A percentile compares a stretch with the other conserved stretches of the same genome.
These are phyloP conservation scores for Mus caroli DNA, from an alignment of 2,797 vertebrate species.

Conservation along the genomic window DNA sequence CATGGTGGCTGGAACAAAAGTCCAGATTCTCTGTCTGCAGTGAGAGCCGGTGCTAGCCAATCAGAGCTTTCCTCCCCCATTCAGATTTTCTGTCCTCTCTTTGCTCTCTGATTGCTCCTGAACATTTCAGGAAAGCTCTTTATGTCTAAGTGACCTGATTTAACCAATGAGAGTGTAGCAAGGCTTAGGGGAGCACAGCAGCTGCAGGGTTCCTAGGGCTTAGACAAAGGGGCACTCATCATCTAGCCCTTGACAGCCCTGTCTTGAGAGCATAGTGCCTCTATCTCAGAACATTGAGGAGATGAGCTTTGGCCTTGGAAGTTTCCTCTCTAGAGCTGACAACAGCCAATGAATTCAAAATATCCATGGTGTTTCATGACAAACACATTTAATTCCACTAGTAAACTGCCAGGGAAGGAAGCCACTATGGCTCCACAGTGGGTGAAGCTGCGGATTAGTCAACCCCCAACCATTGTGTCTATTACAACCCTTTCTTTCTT, in stretches of 20 bases:
- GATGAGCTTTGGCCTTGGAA: not conserved
- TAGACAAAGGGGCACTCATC: not conserved
- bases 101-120: not conserved
- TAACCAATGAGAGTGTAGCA: not conserved
- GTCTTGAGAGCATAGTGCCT: not conserved
- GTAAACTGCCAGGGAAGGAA: not conserved
- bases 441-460: not conserved
- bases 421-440: not conserved
- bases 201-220: not conserved
- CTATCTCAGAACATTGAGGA: slow-evolving; percentile 8
- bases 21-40: not conserved
- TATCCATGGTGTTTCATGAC: not conserved
- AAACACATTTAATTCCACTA: not conserved
- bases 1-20: not conserved
- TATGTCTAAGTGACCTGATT: not conserved
- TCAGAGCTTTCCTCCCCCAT: not conserved
- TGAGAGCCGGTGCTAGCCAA: not conserved
- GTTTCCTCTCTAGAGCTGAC: not conserved
- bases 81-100: not conserved
- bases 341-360: slow-evolving; percentile 12
- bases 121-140: not conserved
- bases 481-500: not conserved
- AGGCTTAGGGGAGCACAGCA: not conserved
- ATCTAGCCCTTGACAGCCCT: not conserved
- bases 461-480: not conserved